Base-by-base conservation (phyloP, 1,140 invertebrate genomes). In the Subanguina moxae region DNA sequence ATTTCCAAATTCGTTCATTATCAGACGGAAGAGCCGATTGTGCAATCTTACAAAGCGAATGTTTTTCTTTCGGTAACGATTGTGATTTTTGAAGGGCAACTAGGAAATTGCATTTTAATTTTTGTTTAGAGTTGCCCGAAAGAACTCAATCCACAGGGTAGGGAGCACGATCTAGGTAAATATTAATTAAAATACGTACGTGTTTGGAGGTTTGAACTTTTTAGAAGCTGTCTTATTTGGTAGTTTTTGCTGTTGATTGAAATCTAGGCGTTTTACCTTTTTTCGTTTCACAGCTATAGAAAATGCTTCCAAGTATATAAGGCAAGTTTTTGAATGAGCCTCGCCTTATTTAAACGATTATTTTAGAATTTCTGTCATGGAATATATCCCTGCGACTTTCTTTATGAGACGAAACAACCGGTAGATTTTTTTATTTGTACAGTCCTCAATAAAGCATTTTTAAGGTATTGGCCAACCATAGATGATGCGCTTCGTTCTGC, bases 301-400 rank as follows among this genome's bases (percentile, higher is more conserved):
- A 52, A 61, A 43, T 25, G 28, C 58, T 61, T 87, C 91, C 70
- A 87, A 89, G 82, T 38, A 38, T 11, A 38, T 38, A 3, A 38
- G 32, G 32, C 11, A 38, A 38, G 11, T 38, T 38, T 38, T 38
- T 38, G 11, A 38, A 38, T 3, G 3, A 38, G n/a, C n/a, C n/a
- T n/a, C n/a, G n/a, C n/a, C n/a, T n/a, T n/a, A n/a, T n/a, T n/a
- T n/a, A n/a, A n/a, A n/a, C n/a, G n/a, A n/a, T n/a, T n/a, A n/a
- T 83, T 86, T 97, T 58, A 89, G 94, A 80, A 89, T 98, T 63
- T 88, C 94, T 45, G 94, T 97, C 0, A 98, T 97, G 94, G 93
- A 97, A 83, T 97, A 95, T 83, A 88, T 89, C 69, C 93, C 93
- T 0, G 83, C 89, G 15, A 88, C 87, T 19, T 85, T 91, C 45